Base-by-base conservation (phyloP, 2,888 invertebrate species). In the Pseudoips prasinana region DNA sequence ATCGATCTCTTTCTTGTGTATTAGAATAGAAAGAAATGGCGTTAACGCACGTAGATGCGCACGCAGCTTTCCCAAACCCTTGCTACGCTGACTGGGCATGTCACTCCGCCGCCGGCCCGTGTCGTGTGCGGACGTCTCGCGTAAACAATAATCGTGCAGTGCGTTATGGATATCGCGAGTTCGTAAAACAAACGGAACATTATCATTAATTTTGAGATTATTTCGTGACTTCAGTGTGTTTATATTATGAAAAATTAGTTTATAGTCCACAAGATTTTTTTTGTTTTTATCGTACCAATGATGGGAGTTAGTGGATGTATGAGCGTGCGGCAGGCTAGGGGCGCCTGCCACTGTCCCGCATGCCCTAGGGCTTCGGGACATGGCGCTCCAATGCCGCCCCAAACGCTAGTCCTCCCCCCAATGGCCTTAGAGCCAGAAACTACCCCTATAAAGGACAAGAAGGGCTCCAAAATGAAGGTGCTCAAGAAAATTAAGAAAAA, bases 401-500 rank as follows among this genome's bases (percentile, higher is more conserved):
- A 73, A 62, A 84, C 83, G 40, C 72, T 86, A 29, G 89, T 83
- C 33, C 75, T 89, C 51, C 89, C 88, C 30, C 87, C 85, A 7
- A 81, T 87, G 86, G 85, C 84, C 1, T 17, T 86, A 56, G 89
- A 85, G 47, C 84, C 82, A 1, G 82, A 86, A 58, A 81, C 73
- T 0, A 81, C 84, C n/a, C 82, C 83, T 1, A 81, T 86, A 0
- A 85, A 87, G 64, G 83, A 86, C 50, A 86, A 85, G 48, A 88
- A 89, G 36, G 86, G 87, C 7, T 88, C 88, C 1, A 96, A 95
- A 88, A 96, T 96, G 95, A 96, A 96, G 89, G 94, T 96, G 44
- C 86, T 96, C 47, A 96, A 96, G 91, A 96, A 96, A 76, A 94
- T 96, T 65, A 96, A 96, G 82, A 93, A 93, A 67, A 94, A 95